Evolutionary conservation across 1,140 invertebrate species (phyloP).

Genomic region (Hyles euphorbiae): DNA sequence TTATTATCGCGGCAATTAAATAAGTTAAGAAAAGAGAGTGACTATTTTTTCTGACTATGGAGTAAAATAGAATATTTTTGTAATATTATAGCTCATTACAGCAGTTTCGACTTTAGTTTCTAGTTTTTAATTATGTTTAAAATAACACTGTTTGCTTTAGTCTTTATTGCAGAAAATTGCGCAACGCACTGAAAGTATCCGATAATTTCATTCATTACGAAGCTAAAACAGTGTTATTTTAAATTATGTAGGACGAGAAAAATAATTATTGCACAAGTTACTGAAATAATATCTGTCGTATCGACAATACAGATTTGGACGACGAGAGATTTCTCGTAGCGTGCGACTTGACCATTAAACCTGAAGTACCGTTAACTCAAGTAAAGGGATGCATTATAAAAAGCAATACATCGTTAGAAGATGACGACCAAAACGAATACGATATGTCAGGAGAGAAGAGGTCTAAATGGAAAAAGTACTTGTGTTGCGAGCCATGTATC

Average conservation of each 20-base stretch:
- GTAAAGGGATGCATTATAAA: conserved; percentile 49
- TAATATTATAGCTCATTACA: no score
- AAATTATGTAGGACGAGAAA: conserved; percentile 11
- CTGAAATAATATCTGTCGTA: conserved; percentile 11
- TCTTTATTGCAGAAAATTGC: conserved; percentile 26
- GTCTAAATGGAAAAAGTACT: conserved; percentile 30
- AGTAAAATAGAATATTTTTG: no score
- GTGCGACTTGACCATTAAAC: conserved; percentile 45
- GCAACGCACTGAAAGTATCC: conserved; percentile 45
- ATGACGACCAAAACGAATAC: conserved; percentile 26
- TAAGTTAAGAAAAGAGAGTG: no score
- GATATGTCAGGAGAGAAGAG: conserved; percentile 7
- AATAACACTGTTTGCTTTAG: conserved; percentile 43
- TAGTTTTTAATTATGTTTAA: conserved; percentile 20
- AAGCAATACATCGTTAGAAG: conserved; percentile 32
- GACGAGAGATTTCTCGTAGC: conserved; percentile 51
- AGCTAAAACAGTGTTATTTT: conserved; percentile 47
- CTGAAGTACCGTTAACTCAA: conserved; percentile 26
- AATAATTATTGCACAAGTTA: background rate
- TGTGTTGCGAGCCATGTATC: conserved; percentile 42
- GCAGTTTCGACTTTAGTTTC: no score
- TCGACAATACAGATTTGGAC: conserved; percentile 33
- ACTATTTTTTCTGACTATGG: no score
- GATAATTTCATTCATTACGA: conserved; percentile 3
- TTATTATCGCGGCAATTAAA: no score